Base-by-base conservation (phyloP, 1,140 invertebrate genomes). In the Plodia interpunctella region DNA sequence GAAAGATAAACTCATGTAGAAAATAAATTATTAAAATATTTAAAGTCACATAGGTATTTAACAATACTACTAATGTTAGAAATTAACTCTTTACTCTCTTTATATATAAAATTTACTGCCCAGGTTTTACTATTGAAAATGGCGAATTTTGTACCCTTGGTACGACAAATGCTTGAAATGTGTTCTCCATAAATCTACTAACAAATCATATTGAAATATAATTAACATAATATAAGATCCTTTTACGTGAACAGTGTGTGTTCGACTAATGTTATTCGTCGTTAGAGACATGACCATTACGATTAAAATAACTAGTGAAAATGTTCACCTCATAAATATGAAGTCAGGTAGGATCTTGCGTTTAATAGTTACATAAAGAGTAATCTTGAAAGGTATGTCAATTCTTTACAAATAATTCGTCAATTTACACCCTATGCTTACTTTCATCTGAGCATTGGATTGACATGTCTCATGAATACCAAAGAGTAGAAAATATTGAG, bases 381-480 rank as follows among this genome's bases (percentile, higher is more conserved):
- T 78, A 81, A 80, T 76, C 70, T 63, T 76, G 69, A 57, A 66
- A 55, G 65, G 52, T 75, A 78, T 76, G 79, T 82, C 79, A 80
- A 84, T 84, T 79, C 71, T 66, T 59, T 76, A 74, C 64, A 63
- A 54, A 55, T 57, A 60, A 20, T 57, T 70, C 35, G 67, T 70
- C 69, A 72, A 72, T 75, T 70, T 71, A 58, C 65, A 53, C 49
- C 54, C 58, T 65, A 54, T 25, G 49, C 38, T 19, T 57, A 25
- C 25, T 35, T 44, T 59, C 61, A 50, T 28, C 32, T 53, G 52
- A 52, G 57, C 62, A 65, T 58, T 65, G 67, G 68, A 76, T 77
- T 79, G 78, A 77, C 71, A 68, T 75, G 62, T 72, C 66, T 67
- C 71, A 73, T 69, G 66, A 78, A 67, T 75, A 80, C 72, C 55